Conservation (phyloP, 2,888 invertebrate species). For the Desoria tigrina region DNA sequence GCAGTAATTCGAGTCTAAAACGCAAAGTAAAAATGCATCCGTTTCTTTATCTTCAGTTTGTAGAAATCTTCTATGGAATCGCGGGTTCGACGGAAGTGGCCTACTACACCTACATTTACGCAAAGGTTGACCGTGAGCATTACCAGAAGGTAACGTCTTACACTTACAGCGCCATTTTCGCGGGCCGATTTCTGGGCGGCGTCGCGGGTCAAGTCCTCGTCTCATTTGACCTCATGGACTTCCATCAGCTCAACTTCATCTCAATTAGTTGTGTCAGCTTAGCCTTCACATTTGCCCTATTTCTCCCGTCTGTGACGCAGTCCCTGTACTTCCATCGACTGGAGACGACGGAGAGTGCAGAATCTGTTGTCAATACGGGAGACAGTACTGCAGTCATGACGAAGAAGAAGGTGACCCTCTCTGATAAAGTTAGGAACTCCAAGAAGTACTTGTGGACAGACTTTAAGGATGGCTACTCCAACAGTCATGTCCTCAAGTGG, state of each 20-base stretch:
- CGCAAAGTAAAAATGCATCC: no score
- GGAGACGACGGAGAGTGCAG: no score
- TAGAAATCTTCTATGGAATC: conserved; percentile 77
- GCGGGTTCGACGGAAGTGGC: conserved; percentile 89
- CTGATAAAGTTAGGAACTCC: conserved; percentile 37
- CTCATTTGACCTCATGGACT: conserved; percentile 67
- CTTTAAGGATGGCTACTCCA: conserved; percentile 64
- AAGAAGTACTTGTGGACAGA: conserved; percentile 62
- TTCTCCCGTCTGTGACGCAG: conserved; percentile 70
- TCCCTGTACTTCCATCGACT: conserved; percentile 76
- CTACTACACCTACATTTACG: conserved; percentile 90
- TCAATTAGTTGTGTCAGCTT: conserved; percentile 71
- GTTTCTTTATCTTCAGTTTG: conserved; percentile 56
- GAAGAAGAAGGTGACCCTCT: neutral
- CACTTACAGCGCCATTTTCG: conserved; percentile 76
- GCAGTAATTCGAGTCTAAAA: no score
- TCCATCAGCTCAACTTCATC: conserved; percentile 75
- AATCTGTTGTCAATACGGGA: neutral
- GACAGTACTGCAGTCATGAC: neutral
- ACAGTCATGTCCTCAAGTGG: conserved; percentile 68
- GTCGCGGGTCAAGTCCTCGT: conserved; percentile 72
- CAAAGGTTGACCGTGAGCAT: conserved; percentile 74
- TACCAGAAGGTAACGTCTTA: conserved; percentile 84
- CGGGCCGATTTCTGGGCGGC: conserved; percentile 77
- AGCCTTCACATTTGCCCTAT: conserved; percentile 73